Evolutionary conservation across 2,888 invertebrate species (phyloP).

Genomic region (Dexiosoma caninum): DNA sequence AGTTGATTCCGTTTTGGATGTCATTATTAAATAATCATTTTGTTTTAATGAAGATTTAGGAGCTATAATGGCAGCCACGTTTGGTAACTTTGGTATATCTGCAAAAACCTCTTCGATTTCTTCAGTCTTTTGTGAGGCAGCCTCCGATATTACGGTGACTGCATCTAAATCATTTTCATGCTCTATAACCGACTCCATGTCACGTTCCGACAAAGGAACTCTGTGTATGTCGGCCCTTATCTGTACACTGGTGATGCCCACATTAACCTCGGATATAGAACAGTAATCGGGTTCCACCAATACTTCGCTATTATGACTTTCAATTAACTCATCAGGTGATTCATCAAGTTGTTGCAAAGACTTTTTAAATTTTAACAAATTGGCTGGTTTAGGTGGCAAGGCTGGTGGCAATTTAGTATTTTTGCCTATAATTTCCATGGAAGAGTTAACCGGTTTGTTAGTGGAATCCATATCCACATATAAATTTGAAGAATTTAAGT

Average conservation of each 20-base stretch:
- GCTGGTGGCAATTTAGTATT: constrained; percentile 81
- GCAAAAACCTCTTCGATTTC: constrained; percentile 77
- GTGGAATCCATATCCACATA: constrained; percentile 83
- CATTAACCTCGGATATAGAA: constrained; percentile 84
- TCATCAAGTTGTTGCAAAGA: constrained; percentile 71
- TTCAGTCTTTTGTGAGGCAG: constrained; percentile 74
- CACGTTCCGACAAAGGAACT: constrained; percentile 68
- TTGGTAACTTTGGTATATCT: constrained; percentile 86
- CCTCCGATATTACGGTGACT: constrained; percentile 64
- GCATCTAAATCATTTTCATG: constrained; percentile 65
- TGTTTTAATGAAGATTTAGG: constrained; percentile 78
- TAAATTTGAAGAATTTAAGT: constrained; percentile 79
- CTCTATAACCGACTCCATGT: constrained; percentile 58
- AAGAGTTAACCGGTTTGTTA: constrained; percentile 71
- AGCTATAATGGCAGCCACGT: constrained; percentile 86
- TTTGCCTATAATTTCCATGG: constrained; percentile 64
- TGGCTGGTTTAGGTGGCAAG: constrained; percentile 88
- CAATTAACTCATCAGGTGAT: constrained; percentile 66
- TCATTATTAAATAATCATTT: constrained; percentile 65
- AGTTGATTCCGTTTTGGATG: constrained; percentile 59
- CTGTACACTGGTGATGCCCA: constrained; percentile 77
- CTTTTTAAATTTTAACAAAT: constrained; percentile 83
- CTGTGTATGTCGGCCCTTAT: constrained; percentile 80
- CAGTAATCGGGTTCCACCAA: constrained; percentile 82
- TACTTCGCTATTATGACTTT: constrained; percentile 32